Conservation (phyloP, 1,140 invertebrate species). For the Zaprionus africanus region DNA sequence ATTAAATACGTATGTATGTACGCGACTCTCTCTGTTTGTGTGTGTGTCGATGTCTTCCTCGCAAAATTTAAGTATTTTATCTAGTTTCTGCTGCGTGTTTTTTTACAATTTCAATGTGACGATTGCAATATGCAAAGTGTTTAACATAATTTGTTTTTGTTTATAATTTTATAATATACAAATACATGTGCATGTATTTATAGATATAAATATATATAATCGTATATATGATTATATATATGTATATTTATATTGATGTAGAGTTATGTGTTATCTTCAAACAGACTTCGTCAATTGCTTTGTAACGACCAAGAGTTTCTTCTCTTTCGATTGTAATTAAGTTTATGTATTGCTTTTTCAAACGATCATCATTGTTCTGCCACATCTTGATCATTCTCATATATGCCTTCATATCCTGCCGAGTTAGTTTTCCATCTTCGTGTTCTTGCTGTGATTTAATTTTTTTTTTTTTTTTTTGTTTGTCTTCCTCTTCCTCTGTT, state of each 20-base stretch:
- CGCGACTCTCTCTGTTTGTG: not conserved
- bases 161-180: slow-evolving; percentile 31
- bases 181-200: slow-evolving; percentile 5
- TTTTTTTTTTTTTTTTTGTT: not conserved
- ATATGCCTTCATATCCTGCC: not conserved
- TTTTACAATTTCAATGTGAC: slow-evolving; percentile 26
- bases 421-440: not conserved
- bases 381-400: not conserved
- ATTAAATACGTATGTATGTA: not conserved
- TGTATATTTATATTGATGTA: not conserved
- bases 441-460: not conserved
- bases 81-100: slow-evolving; percentile 1
- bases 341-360: not conserved
- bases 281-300: slow-evolving; percentile 7
- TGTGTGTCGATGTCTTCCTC: slow-evolving; percentile 7
- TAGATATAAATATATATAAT: slow-evolving; percentile 13
- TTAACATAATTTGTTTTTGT: slow-evolving; percentile 25
- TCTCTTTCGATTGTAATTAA: not conserved
- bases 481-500: not conserved
- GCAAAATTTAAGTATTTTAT: slow-evolving; percentile 12
- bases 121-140: slow-evolving; percentile 10
- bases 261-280: not conserved
- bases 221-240: slow-evolving; percentile 1
- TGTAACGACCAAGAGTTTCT: not conserved
- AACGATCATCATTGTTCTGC: not conserved